Evolutionary conservation across 1,140 invertebrate species (phyloP).

Genomic region (Drosophila albomicans): DNA sequence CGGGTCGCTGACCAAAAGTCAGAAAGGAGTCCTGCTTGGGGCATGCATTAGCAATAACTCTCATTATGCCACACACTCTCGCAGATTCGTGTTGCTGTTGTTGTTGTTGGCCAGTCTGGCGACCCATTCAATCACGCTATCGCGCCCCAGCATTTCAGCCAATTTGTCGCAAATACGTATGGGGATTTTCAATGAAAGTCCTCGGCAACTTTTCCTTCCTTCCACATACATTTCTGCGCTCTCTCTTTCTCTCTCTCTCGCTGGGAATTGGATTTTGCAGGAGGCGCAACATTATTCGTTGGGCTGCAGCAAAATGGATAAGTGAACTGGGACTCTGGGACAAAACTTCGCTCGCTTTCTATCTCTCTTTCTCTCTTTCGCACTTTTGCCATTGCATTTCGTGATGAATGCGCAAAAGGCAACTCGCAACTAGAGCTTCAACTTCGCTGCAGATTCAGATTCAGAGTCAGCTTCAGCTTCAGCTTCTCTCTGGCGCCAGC

Average conservation of each 20-base stretch:
- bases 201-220: conserved; percentile 13
- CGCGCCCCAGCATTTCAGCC: conserved; percentile 57
- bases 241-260: conserved; percentile 5
- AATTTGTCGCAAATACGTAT: conserved; percentile 58
- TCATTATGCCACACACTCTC: conserved; percentile 64
- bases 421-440: conserved; percentile 32
- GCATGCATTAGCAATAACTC: conserved; percentile 78
- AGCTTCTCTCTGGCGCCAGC: not conserved
- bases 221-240: no score
- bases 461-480: not conserved
- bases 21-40: not conserved
- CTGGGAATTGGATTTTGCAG: conserved; percentile 54
- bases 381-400: conserved; percentile 25
- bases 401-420: conserved; percentile 56
- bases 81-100: not conserved
- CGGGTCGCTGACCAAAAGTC: conserved; percentile 36
- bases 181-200: conserved; percentile 57
- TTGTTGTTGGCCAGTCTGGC: conserved; percentile 29
- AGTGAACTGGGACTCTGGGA: conserved; percentile 70
- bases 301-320: conserved; percentile 66
- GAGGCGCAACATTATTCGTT: conserved; percentile 56
- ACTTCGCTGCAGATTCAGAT: conserved; percentile 19
- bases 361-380: not conserved
- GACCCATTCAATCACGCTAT: conserved; percentile 78
- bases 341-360: conserved; percentile 19